A percentile compares a stretch with the other conserved stretches of the same genome.
Conservation (phyloP, 2,888 invertebrate genomes). For the Ormyrus thymus region DNA sequence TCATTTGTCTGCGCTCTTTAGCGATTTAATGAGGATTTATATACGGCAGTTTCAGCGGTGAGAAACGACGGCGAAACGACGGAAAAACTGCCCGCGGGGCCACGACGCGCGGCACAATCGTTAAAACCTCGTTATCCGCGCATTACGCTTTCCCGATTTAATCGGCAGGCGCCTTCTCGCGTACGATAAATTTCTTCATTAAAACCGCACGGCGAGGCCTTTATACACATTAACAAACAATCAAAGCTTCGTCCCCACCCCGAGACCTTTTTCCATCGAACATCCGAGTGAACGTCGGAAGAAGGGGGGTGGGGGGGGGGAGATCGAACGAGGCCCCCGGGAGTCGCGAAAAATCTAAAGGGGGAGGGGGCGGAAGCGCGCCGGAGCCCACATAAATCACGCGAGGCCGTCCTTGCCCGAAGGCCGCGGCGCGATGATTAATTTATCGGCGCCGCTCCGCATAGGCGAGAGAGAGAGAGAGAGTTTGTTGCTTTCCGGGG, state of each 20-base stretch:
- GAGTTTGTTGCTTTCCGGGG: no score
- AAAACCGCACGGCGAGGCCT: neutral
- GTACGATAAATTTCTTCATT: neutral
- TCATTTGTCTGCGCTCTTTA: no score
- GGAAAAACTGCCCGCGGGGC: no score
- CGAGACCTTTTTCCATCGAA: neutral
- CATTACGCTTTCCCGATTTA: neutral
- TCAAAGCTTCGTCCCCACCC: neutral
- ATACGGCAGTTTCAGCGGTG: neutral
- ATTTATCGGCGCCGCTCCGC: slow-evolving; percentile 21
- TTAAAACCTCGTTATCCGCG: neutral
- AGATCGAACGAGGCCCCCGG: neutral
- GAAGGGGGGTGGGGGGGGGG: no score
- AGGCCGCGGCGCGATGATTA: slow-evolving; percentile 27
- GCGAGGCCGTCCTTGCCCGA: slow-evolving; percentile 22
- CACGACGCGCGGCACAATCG: neutral
- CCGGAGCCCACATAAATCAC: slow-evolving; percentile 15
- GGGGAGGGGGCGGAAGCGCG: neutral
- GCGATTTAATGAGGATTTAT: no score
- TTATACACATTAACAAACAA: neutral
- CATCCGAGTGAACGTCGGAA: neutral
- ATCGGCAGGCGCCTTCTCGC: neutral
- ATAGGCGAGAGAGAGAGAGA: neutral
- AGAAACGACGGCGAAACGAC: neutral
- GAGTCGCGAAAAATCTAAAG: no score